phyloP scores from a whole-genome alignment of 2,888 invertebrate genomes.

The Chromoteleia sp. region DNA sequence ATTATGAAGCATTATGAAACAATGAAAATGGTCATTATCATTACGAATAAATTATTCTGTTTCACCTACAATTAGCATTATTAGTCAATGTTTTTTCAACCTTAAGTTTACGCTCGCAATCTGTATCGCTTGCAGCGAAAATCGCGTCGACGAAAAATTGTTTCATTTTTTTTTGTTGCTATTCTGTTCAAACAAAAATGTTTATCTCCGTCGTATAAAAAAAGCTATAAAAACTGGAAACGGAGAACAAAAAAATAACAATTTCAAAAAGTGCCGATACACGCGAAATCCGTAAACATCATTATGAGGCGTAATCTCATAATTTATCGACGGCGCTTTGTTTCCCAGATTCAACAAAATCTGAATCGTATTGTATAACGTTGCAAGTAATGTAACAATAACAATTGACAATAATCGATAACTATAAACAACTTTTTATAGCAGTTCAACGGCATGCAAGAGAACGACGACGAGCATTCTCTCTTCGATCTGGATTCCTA shows the following conservation, averaged over 20 bases:
- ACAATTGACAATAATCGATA: slow-evolving; percentile 27
- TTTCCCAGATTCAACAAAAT: slow-evolving; percentile 1
- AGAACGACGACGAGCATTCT: slow-evolving; percentile 76
- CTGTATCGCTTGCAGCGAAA: slow-evolving; percentile 44
- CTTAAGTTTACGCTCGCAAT: slow-evolving; percentile 43
- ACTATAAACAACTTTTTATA: slow-evolving; percentile 67
- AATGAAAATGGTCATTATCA: slow-evolving; percentile 69
- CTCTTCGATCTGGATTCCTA: slow-evolving; percentile 81
- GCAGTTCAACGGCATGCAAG: slow-evolving; percentile 75
- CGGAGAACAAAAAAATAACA: no score
- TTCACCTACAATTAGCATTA: slow-evolving; percentile 68
- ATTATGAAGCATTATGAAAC: slow-evolving; percentile 66
- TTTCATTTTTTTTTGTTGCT: no score
- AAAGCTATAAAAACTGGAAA: no score
- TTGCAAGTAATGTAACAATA: slow-evolving; percentile 23
- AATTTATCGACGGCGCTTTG: slow-evolving; percentile 29
- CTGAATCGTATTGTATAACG: slow-evolving; percentile 27
- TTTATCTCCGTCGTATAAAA: no score
- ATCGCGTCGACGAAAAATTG: slow-evolving; percentile 10
- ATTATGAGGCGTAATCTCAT: slow-evolving; percentile 1
- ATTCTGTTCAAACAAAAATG: no score
- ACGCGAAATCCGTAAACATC: slow-evolving; percentile 23
- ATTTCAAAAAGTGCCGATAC: background rate
- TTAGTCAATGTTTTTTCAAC: slow-evolving; percentile 57
- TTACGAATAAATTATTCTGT: slow-evolving; percentile 66